Evolutionary conservation across 1,140 invertebrate genomes (phyloP).

Genomic region (Globodera ellingtonae): DNA sequence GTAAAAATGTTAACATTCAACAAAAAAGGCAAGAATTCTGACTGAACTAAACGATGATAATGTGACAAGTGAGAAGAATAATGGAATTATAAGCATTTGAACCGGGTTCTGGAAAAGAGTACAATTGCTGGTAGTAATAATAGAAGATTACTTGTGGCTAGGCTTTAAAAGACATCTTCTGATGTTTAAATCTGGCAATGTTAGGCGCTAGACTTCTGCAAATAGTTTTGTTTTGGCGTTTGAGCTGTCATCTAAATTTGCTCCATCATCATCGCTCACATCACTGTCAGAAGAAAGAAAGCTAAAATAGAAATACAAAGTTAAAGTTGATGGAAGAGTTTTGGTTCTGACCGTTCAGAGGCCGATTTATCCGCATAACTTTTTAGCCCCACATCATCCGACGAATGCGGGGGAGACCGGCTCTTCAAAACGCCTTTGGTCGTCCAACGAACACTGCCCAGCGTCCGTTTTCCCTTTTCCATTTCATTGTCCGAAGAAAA

Average conservation of each 20-base stretch:
- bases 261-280: conserved; percentile 7
- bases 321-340: background rate
- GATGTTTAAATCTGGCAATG: background rate
- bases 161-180: background rate
- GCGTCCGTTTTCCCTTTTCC: conserved; percentile 1
- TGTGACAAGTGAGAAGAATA: background rate
- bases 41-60: background rate
- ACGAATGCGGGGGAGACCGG: conserved; percentile 13
- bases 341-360: conserved; percentile 23
- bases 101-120: background rate
- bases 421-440: conserved; percentile 9
- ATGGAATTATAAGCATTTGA: background rate
- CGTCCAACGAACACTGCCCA: background rate
- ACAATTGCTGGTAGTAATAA: background rate
- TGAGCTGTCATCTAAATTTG: background rate
- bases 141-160: background rate
- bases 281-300: conserved; percentile 28
- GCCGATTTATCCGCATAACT: conserved; percentile 23
- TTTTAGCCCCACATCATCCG: background rate
- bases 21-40: background rate
- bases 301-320: background rate
- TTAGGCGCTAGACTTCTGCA: background rate
- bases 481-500: conserved; percentile 25
- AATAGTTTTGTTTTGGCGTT: background rate
- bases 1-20: background rate